Conservation (phyloP, 2,113 vertebrate genomes). For the Dunckerocampus dactyliophorus region DNA sequence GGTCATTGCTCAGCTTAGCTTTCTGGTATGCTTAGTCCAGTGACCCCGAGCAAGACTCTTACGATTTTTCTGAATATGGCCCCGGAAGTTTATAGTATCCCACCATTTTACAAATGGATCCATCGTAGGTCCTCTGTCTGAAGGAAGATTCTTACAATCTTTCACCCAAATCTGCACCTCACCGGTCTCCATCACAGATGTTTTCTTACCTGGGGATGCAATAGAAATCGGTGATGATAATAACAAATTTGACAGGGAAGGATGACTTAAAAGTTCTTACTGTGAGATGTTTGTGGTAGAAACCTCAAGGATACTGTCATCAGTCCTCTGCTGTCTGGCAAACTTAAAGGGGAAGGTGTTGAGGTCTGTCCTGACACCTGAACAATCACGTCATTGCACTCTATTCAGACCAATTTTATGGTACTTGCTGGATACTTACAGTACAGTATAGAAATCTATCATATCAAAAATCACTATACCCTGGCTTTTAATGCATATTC, state of each 20-base stretch:
- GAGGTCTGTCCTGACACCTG: slow-evolving; percentile 36
- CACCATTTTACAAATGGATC: slow-evolving; percentile 96
- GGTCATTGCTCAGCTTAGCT: not conserved
- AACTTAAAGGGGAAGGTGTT: slow-evolving; percentile 51
- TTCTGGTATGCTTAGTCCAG: not conserved
- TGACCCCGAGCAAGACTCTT: not conserved
- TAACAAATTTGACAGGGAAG: not conserved
- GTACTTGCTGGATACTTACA: not conserved
- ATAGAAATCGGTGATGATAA: not conserved
- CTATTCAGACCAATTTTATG: not conserved
- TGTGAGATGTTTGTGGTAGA: slow-evolving; percentile 69
- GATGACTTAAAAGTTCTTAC: slow-evolving; percentile 58
- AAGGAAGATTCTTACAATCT: slow-evolving; percentile 83
- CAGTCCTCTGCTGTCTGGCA: slow-evolving; percentile 75
- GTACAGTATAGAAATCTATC: no score
- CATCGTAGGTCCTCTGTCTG: slow-evolving; percentile 75
- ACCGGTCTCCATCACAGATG: slow-evolving; percentile 71
- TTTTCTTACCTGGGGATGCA: slow-evolving; percentile 72
- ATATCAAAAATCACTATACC: slow-evolving; percentile 56
- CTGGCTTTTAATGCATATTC: slow-evolving; percentile 83
- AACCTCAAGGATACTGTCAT: slow-evolving; percentile 88
- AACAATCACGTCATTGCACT: not conserved
- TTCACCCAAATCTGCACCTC: slow-evolving; percentile 96
- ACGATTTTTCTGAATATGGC: not conserved
- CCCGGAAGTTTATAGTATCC: slow-evolving; percentile 12